phyloP scores from a whole-genome alignment of 1,140 invertebrate species.

The Trichonephila clavipes region DNA sequence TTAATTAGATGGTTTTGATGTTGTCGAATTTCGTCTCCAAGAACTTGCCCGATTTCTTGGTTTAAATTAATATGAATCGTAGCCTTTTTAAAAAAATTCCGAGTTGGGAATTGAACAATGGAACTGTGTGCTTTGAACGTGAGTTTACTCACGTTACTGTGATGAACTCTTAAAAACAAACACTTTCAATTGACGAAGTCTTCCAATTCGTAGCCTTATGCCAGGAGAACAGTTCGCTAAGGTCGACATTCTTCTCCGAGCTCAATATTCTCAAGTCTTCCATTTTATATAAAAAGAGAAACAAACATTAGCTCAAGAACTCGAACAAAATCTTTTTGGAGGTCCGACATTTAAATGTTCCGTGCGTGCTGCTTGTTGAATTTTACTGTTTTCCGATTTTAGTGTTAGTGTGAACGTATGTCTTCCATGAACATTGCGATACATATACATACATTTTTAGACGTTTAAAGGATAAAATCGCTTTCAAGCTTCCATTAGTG shows the following conservation, averaged over 20 bases:
- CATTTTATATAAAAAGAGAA: constrained; percentile 13
- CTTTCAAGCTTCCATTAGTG: too few species aligned
- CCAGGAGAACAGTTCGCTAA: not conserved
- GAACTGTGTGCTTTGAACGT: too few species aligned
- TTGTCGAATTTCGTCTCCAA: too few species aligned
- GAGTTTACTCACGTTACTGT: too few species aligned
- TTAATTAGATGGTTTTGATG: too few species aligned
- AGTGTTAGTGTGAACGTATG: not conserved
- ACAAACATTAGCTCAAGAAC: not conserved
- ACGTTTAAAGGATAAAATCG: not conserved
- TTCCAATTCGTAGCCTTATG: constrained; percentile 77
- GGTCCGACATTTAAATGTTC: not conserved
- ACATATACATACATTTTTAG: not conserved
- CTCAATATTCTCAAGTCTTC: constrained; percentile 40
- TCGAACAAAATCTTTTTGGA: not conserved
- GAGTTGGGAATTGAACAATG: too few species aligned
- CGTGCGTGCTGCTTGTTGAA: not conserved
- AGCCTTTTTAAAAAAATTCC: too few species aligned
- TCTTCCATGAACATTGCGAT: not conserved
- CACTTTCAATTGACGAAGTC: constrained; percentile 76
- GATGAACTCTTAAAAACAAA: not conserved
- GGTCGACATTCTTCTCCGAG: not conserved
- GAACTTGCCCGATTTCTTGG: too few species aligned
- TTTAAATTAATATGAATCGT: too few species aligned
- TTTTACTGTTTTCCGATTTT: not conserved